phyloP scores from a whole-genome alignment of 2,797 vertebrate genomes.

The Iguana delicatissima region DNA sequence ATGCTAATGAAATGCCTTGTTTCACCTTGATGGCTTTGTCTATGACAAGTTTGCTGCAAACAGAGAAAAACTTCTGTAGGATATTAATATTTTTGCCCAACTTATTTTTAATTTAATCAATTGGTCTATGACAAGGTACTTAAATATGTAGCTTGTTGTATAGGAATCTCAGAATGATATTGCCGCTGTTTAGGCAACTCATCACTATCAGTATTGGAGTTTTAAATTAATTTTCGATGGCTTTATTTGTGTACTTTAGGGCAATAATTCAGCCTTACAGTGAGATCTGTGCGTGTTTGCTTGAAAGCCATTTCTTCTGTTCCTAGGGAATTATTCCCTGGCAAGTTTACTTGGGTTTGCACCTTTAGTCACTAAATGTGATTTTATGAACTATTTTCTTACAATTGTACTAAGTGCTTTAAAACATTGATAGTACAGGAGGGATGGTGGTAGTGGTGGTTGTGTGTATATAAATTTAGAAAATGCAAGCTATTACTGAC shows the following conservation, averaged over 20 bases:
- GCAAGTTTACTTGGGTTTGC: background rate
- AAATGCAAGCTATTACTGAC: background rate
- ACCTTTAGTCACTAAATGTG: background rate
- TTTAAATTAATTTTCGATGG: background rate
- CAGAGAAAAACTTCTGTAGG: background rate
- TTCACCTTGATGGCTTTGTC: background rate
- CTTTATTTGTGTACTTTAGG: background rate
- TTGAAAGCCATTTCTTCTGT: background rate
- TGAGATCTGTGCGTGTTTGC: background rate
- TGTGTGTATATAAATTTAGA: background rate
- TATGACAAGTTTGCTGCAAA: background rate
- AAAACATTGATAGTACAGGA: background rate
- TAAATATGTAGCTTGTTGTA: background rate
- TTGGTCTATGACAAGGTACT: background rate
- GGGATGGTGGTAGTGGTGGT: too few relatives aligned
- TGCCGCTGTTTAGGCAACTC: background rate
- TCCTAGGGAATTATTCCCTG: background rate
- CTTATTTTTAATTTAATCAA: background rate
- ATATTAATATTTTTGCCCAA: background rate
- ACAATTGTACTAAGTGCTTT: background rate
- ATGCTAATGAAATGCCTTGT: background rate
- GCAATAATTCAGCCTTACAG: background rate
- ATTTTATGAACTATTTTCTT: background rate
- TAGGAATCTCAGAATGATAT: background rate
- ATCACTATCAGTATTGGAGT: background rate